These are phyloP conservation scores for Drosophila tsacasi DNA, from an alignment of 1,140 invertebrate species.

Conservation along the genomic window DNA sequence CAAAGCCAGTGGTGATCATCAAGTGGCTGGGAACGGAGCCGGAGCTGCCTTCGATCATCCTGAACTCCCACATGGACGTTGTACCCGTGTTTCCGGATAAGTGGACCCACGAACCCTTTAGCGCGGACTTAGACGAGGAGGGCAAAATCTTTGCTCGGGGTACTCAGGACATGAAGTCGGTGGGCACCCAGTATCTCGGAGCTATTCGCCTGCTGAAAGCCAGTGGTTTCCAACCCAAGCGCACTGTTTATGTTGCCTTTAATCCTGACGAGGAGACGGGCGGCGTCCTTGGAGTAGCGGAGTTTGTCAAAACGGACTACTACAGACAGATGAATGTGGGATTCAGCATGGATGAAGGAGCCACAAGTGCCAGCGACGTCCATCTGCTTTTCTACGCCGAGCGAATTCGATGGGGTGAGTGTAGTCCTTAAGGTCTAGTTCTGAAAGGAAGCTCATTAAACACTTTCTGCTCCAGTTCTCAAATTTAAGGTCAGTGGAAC, in stretches of 20 bases:
- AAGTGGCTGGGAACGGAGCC: slow-evolving; percentile 91
- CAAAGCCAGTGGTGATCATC: slow-evolving; percentile 90
- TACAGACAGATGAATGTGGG: slow-evolving; percentile 95
- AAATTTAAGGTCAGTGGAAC: slow-evolving; percentile 87
- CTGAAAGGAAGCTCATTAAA: background rate
- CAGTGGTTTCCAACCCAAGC: slow-evolving; percentile 86
- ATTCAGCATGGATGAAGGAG: slow-evolving; percentile 95
- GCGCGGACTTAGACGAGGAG: slow-evolving; percentile 89
- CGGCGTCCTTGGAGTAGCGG: slow-evolving; percentile 92
- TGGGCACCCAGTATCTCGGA: slow-evolving; percentile 87
- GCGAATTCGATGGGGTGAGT: slow-evolving; percentile 89
- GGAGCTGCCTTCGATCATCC: slow-evolving; percentile 88
- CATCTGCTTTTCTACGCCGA: slow-evolving; percentile 92
- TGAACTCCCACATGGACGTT: slow-evolving; percentile 96
- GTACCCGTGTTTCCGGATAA: slow-evolving; percentile 91
- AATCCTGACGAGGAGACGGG: slow-evolving; percentile 97
- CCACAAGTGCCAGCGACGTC: slow-evolving; percentile 88
- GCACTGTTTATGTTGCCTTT: slow-evolving; percentile 92
- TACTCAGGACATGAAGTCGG: slow-evolving; percentile 88
- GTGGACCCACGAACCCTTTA: slow-evolving; percentile 90
- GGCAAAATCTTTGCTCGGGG: slow-evolving; percentile 93
- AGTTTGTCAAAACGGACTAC: slow-evolving; percentile 91
- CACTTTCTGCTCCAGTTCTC: slow-evolving; percentile 23
- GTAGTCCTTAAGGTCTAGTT: background rate
- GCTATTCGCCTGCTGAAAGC: slow-evolving; percentile 87